A percentile compares a stretch with the other conserved stretches of the same genome.
Conservation (phyloP, 2,797 vertebrate genomes). For the Poecilia wingei region DNA sequence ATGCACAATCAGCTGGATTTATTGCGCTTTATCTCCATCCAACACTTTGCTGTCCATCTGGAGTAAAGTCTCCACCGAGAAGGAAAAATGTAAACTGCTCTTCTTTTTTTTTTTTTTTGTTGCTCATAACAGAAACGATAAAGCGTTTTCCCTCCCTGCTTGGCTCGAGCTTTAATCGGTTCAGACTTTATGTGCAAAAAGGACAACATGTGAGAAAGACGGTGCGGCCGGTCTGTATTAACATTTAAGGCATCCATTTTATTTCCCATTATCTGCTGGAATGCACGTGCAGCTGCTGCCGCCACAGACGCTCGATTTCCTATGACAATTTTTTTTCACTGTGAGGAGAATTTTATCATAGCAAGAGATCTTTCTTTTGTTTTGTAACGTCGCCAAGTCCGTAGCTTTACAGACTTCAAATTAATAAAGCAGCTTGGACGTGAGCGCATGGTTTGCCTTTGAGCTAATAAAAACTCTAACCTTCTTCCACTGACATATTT, state of each 20-base stretch:
- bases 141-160: constrained; percentile 17
- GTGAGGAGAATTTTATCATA: constrained; percentile 7
- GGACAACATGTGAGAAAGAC: not conserved
- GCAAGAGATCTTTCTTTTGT: not conserved
- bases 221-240: not conserved
- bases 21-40: constrained; percentile 55
- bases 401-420: constrained; percentile 10
- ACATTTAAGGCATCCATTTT: constrained; percentile 10
- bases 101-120: not conserved
- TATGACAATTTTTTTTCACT: not conserved
- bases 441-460: not conserved
- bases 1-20: constrained; percentile 14
- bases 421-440: constrained; percentile 21
- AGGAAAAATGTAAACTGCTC: constrained; percentile 40
- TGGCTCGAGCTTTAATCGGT: constrained; percentile 14
- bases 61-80: constrained; percentile 6
- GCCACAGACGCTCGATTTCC: constrained; percentile 1
- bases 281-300: constrained; percentile 23
- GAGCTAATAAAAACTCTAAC: constrained; percentile 19
- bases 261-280: constrained; percentile 2
- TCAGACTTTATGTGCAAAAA: constrained; percentile 23
- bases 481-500: constrained; percentile 43
- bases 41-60: constrained; percentile 64
- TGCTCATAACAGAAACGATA: constrained; percentile 20
- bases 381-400: constrained; percentile 7